phyloP scores from a whole-genome alignment of 2,888 invertebrate species.

The Hemicrepidius hirtus region DNA sequence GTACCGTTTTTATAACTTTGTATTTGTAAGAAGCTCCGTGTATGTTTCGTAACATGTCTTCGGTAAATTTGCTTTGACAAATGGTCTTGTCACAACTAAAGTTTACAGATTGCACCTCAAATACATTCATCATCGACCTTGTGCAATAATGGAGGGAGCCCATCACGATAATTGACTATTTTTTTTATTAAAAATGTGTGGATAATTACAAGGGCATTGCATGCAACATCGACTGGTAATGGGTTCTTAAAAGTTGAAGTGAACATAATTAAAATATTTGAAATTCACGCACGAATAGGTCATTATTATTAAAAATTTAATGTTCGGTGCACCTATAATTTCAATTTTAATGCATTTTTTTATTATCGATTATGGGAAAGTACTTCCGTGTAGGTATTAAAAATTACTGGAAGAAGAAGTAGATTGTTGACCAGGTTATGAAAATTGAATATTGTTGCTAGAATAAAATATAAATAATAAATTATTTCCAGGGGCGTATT shows the following conservation, averaged over 20 bases:
- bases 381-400: too few species aligned
- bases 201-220: constrained; percentile 18
- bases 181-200: constrained; percentile 20
- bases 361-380: too few species aligned
- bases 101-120: constrained; percentile 12
- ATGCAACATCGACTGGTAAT: constrained; percentile 5
- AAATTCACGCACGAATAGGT: background rate
- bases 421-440: too few species aligned
- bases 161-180: constrained; percentile 15
- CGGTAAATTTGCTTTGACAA: constrained; percentile 22
- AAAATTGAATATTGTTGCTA: too few species aligned
- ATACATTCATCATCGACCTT: constrained; percentile 24
- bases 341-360: too few species aligned
- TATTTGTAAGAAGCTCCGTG: background rate
- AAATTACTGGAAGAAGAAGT: too few species aligned
- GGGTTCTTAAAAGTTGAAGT: background rate
- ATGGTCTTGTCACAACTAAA: constrained; percentile 1
- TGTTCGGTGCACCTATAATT: background rate
- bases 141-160: constrained; percentile 15
- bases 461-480: too few species aligned
- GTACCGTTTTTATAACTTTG: background rate
- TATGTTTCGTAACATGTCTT: background rate
- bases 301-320: background rate
- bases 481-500: too few species aligned
- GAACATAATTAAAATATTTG: constrained; percentile 7